phyloP scores from a whole-genome alignment of 2,113 vertebrate genomes.

The Murina feae region DNA sequence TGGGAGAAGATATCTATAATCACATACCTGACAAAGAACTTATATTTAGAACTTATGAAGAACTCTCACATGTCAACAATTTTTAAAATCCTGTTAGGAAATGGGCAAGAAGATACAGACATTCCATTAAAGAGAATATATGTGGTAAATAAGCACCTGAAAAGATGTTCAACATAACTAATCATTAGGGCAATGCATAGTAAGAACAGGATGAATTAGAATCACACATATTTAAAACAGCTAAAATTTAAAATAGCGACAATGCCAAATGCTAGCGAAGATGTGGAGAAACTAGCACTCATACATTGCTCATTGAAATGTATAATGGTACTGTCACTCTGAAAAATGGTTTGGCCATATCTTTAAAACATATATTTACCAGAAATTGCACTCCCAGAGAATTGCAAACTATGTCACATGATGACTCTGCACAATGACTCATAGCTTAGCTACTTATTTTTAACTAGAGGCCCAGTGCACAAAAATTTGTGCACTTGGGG shows the following conservation, averaged over 20 bases:
- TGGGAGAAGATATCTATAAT: not conserved
- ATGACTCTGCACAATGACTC: not conserved
- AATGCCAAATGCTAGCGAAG: not conserved
- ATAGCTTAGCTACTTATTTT: not conserved
- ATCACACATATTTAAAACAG: not conserved
- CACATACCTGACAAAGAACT: not conserved
- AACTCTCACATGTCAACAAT: not conserved
- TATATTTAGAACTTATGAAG: not conserved
- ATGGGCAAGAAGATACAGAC: not conserved
- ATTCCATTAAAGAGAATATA: not conserved
- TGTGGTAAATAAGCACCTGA: not conserved
- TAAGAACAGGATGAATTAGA: not conserved
- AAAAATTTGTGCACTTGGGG: too few species aligned
- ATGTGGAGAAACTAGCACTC: not conserved
- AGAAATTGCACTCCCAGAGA: not conserved
- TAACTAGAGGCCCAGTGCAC: too few species aligned
- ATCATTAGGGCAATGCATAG: not conserved
- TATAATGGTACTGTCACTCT: not conserved
- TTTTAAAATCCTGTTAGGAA: not conserved
- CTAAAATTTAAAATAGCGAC: not conserved
- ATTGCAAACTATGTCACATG: not conserved
- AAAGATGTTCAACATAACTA: not conserved
- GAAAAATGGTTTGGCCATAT: not conserved
- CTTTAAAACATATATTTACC: not conserved
- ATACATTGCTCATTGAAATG: not conserved